Base-by-base conservation (phyloP, 2,797 vertebrate genomes). In the Mastacembelus armatus region DNA sequence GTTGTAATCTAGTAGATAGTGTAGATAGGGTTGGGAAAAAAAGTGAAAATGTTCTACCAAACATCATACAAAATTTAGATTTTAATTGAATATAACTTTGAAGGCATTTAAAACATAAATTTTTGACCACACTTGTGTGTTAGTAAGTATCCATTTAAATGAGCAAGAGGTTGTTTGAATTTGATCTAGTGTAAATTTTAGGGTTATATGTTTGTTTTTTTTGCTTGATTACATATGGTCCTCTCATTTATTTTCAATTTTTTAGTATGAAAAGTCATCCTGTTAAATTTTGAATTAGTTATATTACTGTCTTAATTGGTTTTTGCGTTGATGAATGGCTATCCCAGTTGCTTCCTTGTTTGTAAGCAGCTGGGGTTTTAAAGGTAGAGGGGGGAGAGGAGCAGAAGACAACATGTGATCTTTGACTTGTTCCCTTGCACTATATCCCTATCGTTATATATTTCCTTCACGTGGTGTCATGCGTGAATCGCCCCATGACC, bases 391-490 rank as follows among this genome's bases (percentile, higher is more conserved):
- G 91, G 91, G 89, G 84, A 88, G 87, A 90, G 85, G 85, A 92
- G 88, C 89, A 88, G 88, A 92, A 92, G 89, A 90, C 88, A 86
- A 91, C 90, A 92, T 94, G 93, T 95, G 92, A 94, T 94, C 90
- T 95, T 96, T 97, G 95, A 97, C 96, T 94, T 96, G 95, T 97
- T 96, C 95, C 96, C 96, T 97, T 97, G 96, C 90, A 96, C 93
- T 94, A 96, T 97, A 96, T 97, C 94, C 96, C 96, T 97, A 97
- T 97, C 94, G 96, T 98, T 98, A 95, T 96, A 95, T 97, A 96
- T 96, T 95, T 95, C 95, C 96, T 93, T 90, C 93, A 94, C 93
- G 91, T 93, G 94, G 95, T 95, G 95, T 96, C 92, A 94, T 91
- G 95, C 94, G 91, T 88, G 94, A 96, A 94, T 95, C 95, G 94